Evolutionary conservation across 2,888 invertebrate genomes (phyloP), one percentile per base, ranked within the genome.

Genomic region (Unio delphinus): DNA sequence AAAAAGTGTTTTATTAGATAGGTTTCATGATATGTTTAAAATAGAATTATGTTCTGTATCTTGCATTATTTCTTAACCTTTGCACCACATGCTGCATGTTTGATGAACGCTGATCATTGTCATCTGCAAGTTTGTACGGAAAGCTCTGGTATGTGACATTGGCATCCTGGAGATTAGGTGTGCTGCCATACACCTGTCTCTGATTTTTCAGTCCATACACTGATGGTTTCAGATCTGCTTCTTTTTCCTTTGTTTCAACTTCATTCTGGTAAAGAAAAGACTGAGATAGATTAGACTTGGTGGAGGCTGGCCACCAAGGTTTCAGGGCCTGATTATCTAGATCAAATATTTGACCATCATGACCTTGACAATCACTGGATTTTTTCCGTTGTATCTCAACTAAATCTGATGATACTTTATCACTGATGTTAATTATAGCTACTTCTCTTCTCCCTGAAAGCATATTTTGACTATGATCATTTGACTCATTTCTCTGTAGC

Each of bases 131-230:
- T 72, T 75, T 79, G 60, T 79, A 79, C 23, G 76, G 75, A 65
- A 65, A 76, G 20, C 70, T 72, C 55, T 67, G 72, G 55, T 60
- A 68, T 55, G 72, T 55, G 54, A 54, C 63, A 69, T 69, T 71
- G 57, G 60, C 60, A 66, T 45, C 68, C 20, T 69, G 65, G 26
- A 75, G 68, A 65, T 80, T 73, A 55, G 79, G 76, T 45, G 75
- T 74, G 71, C 77, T 76, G 7, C 83, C 83, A 78, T 70, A 83
- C 11, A 82, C 73, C 59, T 82, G 81, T 61, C 82, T 69, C 30
- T 78, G 75, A 55, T 72, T 71, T 58, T 74, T 72, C 34, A 82
- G 65, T 8, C 82, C 81, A 76, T 73, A 82, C 2, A 83, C 78
- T 11, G 79, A 78, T 26, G 83, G 83, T 65, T 79, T 78, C 45